These are phyloP conservation scores for Parapristionchus giblindavisi DNA, from an alignment of 2,888 invertebrate genomes.

Conservation along the genomic window DNA sequence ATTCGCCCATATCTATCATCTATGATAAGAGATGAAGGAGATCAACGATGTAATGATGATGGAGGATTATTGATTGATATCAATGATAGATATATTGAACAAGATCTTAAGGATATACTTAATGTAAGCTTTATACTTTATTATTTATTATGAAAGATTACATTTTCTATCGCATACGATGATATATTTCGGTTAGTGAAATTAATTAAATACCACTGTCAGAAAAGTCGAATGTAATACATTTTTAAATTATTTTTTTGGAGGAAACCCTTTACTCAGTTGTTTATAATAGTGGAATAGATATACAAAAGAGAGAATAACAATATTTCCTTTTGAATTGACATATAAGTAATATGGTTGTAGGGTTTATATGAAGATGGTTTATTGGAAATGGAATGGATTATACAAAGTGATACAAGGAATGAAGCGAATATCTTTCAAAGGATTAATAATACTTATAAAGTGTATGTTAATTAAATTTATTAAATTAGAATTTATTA, in stretches of 20 bases:
- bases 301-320: too few relatives aligned
- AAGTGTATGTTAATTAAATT: constrained; percentile 14
- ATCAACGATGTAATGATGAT: constrained; percentile 5
- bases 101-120: constrained; percentile 12
- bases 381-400: constrained; percentile 14
- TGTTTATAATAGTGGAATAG: too few relatives aligned
- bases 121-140: constrained; percentile 10
- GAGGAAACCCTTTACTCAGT: too few relatives aligned
- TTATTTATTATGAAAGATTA: too few relatives aligned
- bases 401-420: neutral
- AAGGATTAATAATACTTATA: constrained; percentile 25
- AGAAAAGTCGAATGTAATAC: too few relatives aligned
- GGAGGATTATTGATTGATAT: neutral
- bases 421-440: constrained; percentile 26
- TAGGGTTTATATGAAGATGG: constrained; percentile 19
- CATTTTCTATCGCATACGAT: too few relatives aligned
- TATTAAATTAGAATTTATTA: neutral
- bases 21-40: constrained; percentile 16
- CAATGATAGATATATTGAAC: neutral
- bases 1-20: neutral
- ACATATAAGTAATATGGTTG: neutral
- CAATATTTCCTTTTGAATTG: neutral
- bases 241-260: too few relatives aligned
- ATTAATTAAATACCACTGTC: too few relatives aligned
- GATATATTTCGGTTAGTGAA: too few relatives aligned